Evolutionary conservation across 2,113 vertebrate species (phyloP).

Genomic region (human): DNA sequence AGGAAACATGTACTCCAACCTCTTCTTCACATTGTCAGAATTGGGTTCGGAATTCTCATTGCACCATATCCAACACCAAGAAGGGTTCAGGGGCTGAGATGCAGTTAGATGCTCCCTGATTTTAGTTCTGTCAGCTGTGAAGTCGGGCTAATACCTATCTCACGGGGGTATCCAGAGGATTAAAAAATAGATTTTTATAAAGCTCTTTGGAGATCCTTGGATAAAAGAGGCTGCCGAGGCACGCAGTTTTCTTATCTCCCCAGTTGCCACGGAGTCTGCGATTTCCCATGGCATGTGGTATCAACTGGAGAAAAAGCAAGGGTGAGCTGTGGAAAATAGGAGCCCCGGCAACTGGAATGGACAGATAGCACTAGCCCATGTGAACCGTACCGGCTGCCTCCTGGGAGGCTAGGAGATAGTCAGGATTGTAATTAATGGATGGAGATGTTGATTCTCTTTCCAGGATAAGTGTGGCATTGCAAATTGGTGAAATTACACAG

Average conservation of each 20-base stretch:
- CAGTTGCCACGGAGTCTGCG: slow-evolving; percentile 47
- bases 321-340: slow-evolving; percentile 72
- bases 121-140: slow-evolving; percentile 54
- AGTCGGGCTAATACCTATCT: slow-evolving; percentile 62
- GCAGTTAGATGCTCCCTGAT: slow-evolving; percentile 55
- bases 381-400: slow-evolving; percentile 53
- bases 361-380: slow-evolving; percentile 65
- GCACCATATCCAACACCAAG: background rate
- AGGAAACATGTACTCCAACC: background rate
- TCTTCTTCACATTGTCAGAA: background rate
- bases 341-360: slow-evolving; percentile 65
- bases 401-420: slow-evolving; percentile 62
- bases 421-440: slow-evolving; percentile 76
- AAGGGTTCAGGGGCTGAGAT: slow-evolving; percentile 19
- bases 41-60: slow-evolving; percentile 7
- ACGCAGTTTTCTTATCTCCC: slow-evolving; percentile 70
- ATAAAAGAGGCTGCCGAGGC: slow-evolving; percentile 64
- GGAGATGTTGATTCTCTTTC: slow-evolving; percentile 74
- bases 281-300: slow-evolving; percentile 76
- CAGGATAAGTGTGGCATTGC: slow-evolving; percentile 73
- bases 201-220: slow-evolving; percentile 77
- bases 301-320: slow-evolving; percentile 72
- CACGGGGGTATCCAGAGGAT: slow-evolving; percentile 61
- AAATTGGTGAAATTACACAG: slow-evolving; percentile 77
- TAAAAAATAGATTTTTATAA: slow-evolving; percentile 77